phyloP scores from a whole-genome alignment of 2,888 invertebrate species.

The Cheilosia urbana region DNA sequence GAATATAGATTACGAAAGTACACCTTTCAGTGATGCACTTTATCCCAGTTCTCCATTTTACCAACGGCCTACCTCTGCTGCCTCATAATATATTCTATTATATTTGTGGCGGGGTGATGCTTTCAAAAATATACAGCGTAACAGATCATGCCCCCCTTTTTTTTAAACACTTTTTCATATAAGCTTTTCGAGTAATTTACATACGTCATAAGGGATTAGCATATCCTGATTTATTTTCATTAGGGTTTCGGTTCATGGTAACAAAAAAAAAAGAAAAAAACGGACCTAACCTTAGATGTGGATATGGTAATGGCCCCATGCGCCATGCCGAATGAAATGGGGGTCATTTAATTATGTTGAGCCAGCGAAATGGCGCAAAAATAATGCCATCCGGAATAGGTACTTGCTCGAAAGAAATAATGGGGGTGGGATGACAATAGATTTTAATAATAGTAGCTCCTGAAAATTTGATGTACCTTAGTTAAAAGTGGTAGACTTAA shows the following conservation, averaged over 20 bases:
- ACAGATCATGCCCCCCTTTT: slow-evolving; percentile 35
- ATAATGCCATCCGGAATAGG: too few species aligned
- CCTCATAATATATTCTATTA: slow-evolving; percentile 20
- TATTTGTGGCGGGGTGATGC: background rate
- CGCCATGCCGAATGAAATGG: background rate
- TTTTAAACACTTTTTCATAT: slow-evolving; percentile 66
- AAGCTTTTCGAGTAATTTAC: slow-evolving; percentile 75
- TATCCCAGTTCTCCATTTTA: background rate
- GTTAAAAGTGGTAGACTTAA: too few species aligned
- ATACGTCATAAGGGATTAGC: slow-evolving; percentile 77
- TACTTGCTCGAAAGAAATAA: too few species aligned
- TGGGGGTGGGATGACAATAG: too few species aligned
- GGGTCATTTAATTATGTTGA: background rate
- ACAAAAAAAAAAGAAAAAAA: background rate
- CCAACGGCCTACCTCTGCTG: background rate
- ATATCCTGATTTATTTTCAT: slow-evolving; percentile 77
- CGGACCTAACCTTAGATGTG: slow-evolving; percentile 24
- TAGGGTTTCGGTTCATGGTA: slow-evolving; percentile 64
- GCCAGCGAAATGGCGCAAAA: too few species aligned
- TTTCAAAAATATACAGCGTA: slow-evolving; percentile 19
- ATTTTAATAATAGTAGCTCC: too few species aligned
- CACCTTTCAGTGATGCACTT: background rate
- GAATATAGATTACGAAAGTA: background rate
- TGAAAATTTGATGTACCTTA: too few species aligned
- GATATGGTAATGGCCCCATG: background rate